Percentiles rank a stretch among this genome's conserved stretches.
Evolutionary conservation across 2,113 vertebrate genomes (phyloP).

Genomic region (Malurus elegans): DNA sequence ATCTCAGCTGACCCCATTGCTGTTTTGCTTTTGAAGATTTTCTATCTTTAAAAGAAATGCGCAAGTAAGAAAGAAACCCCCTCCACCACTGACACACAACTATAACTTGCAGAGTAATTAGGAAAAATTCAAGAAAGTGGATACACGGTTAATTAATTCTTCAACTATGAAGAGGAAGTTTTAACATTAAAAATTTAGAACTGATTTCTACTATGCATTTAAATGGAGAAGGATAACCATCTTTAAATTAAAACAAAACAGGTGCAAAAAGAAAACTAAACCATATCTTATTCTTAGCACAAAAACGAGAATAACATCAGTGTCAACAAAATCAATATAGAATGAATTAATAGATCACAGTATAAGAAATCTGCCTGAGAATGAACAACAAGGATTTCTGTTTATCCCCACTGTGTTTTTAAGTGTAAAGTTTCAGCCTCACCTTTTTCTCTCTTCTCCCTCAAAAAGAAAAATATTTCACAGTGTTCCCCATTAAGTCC

Average conservation of each 20-base stretch:
- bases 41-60: neutral
- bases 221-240: neutral
- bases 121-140: neutral
- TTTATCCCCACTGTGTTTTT: neutral
- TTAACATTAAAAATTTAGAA: neutral
- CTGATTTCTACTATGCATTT: neutral
- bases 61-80: neutral
- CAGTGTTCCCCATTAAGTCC: neutral
- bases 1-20: neutral
- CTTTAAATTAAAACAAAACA: neutral
- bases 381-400: neutral
- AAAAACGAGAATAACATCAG: neutral
- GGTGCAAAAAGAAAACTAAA: neutral
- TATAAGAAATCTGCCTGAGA: neutral
- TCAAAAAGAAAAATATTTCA: neutral
- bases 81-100: neutral
- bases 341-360: neutral
- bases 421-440: neutral
- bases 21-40: neutral
- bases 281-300: neutral
- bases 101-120: neutral
- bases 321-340: neutral
- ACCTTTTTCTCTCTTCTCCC: neutral
- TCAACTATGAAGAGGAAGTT: neutral
- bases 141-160: neutral